Percentiles rank a stretch among this genome's conserved stretches.
These are phyloP conservation scores for Agrotis exclamationis DNA, from an alignment of 2,888 invertebrate species.

Conservation along the genomic window DNA sequence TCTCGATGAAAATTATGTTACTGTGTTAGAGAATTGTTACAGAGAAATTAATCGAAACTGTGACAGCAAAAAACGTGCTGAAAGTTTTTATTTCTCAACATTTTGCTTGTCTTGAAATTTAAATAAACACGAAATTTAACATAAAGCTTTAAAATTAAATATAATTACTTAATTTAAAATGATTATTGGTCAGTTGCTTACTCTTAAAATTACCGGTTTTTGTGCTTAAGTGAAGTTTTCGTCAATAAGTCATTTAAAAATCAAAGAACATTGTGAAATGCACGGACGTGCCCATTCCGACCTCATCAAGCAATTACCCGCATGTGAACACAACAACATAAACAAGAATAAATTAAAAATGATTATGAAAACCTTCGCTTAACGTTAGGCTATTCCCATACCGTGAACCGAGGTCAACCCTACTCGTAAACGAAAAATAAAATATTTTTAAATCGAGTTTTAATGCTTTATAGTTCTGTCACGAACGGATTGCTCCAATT, in stretches of 20 bases:
- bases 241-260: constrained; percentile 24
- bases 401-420: constrained; percentile 40
- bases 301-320: constrained; percentile 37
- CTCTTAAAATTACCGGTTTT: constrained; percentile 22
- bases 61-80: not conserved
- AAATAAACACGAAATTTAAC: not conserved
- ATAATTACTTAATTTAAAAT: constrained; percentile 43
- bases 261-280: constrained; percentile 23
- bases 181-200: not conserved
- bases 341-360: constrained; percentile 38
- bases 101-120: not conserved
- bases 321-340: constrained; percentile 22
- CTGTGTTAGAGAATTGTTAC: not conserved
- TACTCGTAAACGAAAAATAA: constrained; percentile 65
- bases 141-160: not conserved
- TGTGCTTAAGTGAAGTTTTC: constrained; percentile 19
- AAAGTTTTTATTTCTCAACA: not conserved
- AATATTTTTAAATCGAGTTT: constrained; percentile 73
- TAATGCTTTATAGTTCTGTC: constrained; percentile 80
- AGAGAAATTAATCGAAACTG: not conserved
- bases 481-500: constrained; percentile 83
- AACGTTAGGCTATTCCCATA: constrained; percentile 46
- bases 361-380: constrained; percentile 42
- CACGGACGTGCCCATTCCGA: constrained; percentile 11
- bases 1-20: not conserved